Evolutionary conservation across 2,113 vertebrate species (phyloP).

Genomic region (Gracilinanus agilis): DNA sequence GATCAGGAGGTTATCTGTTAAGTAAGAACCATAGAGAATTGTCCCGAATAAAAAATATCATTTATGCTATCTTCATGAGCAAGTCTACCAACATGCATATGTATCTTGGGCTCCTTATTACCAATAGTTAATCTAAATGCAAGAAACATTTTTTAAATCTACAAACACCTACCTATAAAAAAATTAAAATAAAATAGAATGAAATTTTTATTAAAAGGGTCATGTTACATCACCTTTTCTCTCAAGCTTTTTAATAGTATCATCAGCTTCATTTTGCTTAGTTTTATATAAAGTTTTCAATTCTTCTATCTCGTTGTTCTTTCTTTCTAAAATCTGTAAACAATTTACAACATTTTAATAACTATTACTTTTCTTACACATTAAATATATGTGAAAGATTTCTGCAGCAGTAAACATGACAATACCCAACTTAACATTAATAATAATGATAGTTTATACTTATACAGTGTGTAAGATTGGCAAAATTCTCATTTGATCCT

Average conservation of each 20-base stretch:
- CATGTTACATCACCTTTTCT: slow-evolving; percentile 91
- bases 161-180: neutral
- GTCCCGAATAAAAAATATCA: slow-evolving; percentile 33
- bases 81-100: neutral
- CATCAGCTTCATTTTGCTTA: slow-evolving; percentile 93
- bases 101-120: neutral
- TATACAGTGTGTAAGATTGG: neutral
- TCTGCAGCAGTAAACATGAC: neutral
- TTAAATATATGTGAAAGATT: neutral
- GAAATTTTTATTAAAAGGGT: neutral
- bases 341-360: slow-evolving; percentile 55
- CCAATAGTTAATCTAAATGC: neutral
- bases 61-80: neutral
- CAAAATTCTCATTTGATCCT: neutral
- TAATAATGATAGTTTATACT: neutral
- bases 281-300: slow-evolving; percentile 88
- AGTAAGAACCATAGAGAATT: neutral
- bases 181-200: slow-evolving; percentile 45
- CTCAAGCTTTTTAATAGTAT: slow-evolving; percentile 91
- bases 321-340: slow-evolving; percentile 94
- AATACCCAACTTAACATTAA: neutral
- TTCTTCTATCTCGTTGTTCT: slow-evolving; percentile 94
- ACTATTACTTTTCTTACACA: slow-evolving; percentile 12
- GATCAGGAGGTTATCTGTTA: neutral
- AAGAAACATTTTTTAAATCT: neutral